Conservation (phyloP, 2,888 invertebrate genomes). For the Tetropium fuscum region DNA sequence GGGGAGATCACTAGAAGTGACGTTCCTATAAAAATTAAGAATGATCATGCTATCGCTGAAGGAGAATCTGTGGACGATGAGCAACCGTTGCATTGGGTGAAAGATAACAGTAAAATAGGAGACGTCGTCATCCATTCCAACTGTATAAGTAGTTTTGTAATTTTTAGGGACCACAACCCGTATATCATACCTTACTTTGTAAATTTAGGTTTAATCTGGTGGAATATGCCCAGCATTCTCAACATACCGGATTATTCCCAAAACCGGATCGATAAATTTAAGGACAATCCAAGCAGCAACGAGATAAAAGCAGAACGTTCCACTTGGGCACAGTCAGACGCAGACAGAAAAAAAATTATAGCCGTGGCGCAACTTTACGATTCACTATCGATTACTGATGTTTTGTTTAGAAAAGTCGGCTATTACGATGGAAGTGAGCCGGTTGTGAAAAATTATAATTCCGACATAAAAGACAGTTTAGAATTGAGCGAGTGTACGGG, state of each 20-base stretch:
- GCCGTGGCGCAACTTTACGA: conserved; percentile 38
- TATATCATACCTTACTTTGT: conserved; percentile 46
- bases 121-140: conserved; percentile 41
- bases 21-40: conserved; percentile 30
- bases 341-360: conserved; percentile 22
- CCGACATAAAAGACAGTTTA: conserved; percentile 61
- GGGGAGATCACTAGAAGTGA: conserved; percentile 37
- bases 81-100: conserved; percentile 11
- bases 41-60: conserved; percentile 19
- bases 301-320: neutral
- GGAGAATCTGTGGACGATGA: conserved; percentile 40
- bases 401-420: conserved; percentile 45
- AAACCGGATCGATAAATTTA: conserved; percentile 26
- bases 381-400: conserved; percentile 48
- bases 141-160: conserved; percentile 50
- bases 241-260: conserved; percentile 31
- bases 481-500: conserved; percentile 60
- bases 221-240: conserved; percentile 52
- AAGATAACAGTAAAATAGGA: conserved; percentile 23
- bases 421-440: conserved; percentile 53
- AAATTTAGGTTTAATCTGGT: conserved; percentile 50
- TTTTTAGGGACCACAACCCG: conserved; percentile 39
- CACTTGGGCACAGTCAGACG: neutral
- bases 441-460: conserved; percentile 51
- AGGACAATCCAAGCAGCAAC: neutral